Conservation (phyloP, 1,140 invertebrate species). For the Caenorhabditis elegans region WBcel235 BX284606.5:735501-736000, state of each 20-base stretch:
- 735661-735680: not conserved
- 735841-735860: not conserved
- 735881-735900: not conserved
- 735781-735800: not conserved
- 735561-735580: no score
- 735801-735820: not conserved
- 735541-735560: not conserved
- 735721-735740: not conserved
- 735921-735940: not conserved
- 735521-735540: not conserved
- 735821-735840: not conserved
- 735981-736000: no score
- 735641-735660: not conserved
- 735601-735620: conserved; percentile 2
- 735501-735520: not conserved
- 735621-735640: not conserved
- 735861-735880: not conserved
- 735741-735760: not conserved
- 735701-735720: not conserved
- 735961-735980: no score
- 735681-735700: not conserved
- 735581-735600: not conserved
- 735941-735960: not conserved
- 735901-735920: not conserved
- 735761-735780: not conserved